A percentile compares a stretch with the other conserved stretches of the same genome.
Evolutionary conservation across 1,140 invertebrate genomes (phyloP).

Genomic region (Penaeus chinensis): DNA sequence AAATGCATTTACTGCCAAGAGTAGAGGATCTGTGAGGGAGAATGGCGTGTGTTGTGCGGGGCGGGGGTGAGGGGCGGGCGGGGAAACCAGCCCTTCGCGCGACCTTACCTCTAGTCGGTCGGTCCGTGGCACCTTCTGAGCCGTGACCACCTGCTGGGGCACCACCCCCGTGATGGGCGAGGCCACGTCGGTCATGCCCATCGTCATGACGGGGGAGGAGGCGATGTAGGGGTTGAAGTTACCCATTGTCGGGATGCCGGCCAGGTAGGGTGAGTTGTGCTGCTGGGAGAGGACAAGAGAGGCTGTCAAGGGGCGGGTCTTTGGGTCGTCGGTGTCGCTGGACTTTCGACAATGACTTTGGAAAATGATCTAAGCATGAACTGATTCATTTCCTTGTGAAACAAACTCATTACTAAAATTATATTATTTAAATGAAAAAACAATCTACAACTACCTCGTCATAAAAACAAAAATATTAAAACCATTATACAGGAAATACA

Average conservation of each 20-base stretch:
- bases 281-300: slow-evolving; percentile 28
- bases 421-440: too few species aligned
- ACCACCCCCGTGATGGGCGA: slow-evolving; percentile 60
- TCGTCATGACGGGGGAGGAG: slow-evolving; percentile 58
- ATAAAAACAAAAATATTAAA: too few species aligned
- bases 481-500: too few species aligned
- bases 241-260: slow-evolving; percentile 61
- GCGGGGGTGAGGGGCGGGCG: background rate
- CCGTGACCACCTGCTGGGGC: slow-evolving; percentile 63
- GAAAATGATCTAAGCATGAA: too few species aligned
- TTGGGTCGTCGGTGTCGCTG: too few species aligned
- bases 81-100: background rate
- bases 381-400: too few species aligned
- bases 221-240: slow-evolving; percentile 63
- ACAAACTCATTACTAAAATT: too few species aligned
- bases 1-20: background rate
- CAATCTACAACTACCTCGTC: too few species aligned
- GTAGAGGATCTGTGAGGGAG: background rate
- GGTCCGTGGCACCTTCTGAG: slow-evolving; percentile 91
- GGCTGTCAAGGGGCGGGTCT: background rate
- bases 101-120: slow-evolving; percentile 93
- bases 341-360: too few species aligned
- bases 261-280: slow-evolving; percentile 54
- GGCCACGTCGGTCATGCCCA: slow-evolving; percentile 55
- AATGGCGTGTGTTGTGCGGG: background rate